Conservation (phyloP, 2,113 vertebrate genomes). For the Notechis scutatus region DNA sequence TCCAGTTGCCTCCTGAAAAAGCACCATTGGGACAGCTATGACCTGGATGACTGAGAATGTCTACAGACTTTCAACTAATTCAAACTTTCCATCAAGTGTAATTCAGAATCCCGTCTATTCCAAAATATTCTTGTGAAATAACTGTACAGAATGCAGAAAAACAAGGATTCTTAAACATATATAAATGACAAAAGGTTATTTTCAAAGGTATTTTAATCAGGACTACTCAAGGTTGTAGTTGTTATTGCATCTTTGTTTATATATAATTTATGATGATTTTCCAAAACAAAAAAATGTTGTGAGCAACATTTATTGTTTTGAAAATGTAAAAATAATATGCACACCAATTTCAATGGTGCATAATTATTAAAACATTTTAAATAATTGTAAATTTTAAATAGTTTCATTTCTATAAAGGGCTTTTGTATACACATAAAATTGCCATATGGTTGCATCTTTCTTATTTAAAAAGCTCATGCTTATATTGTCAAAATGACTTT, state of each 20-base stretch:
- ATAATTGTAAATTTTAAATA: rapidly evolving
- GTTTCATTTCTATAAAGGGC: neutral
- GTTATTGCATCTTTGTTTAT: neutral
- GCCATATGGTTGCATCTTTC: conserved; percentile 61
- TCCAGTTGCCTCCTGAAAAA: too few relatives aligned
- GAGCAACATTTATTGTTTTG: neutral
- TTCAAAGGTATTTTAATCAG: neutral
- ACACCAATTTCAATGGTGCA: neutral
- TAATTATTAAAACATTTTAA: neutral
- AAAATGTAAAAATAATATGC: neutral
- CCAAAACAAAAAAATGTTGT: neutral
- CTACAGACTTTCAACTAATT: neutral
- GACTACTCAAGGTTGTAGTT: neutral
- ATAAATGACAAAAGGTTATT: neutral
- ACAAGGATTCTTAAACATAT: neutral
- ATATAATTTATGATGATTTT: neutral
- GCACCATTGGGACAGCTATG: too few relatives aligned
- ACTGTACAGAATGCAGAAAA: neutral
- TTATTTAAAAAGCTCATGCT: neutral
- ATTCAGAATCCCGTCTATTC: neutral
- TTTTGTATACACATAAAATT: neutral
- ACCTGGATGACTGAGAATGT: too few relatives aligned
- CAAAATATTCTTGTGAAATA: neutral
- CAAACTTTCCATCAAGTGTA: neutral
- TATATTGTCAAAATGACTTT: neutral